phyloP scores from a whole-genome alignment of 92 coral and sea anemone species.

The Muricea muricata region DNA sequence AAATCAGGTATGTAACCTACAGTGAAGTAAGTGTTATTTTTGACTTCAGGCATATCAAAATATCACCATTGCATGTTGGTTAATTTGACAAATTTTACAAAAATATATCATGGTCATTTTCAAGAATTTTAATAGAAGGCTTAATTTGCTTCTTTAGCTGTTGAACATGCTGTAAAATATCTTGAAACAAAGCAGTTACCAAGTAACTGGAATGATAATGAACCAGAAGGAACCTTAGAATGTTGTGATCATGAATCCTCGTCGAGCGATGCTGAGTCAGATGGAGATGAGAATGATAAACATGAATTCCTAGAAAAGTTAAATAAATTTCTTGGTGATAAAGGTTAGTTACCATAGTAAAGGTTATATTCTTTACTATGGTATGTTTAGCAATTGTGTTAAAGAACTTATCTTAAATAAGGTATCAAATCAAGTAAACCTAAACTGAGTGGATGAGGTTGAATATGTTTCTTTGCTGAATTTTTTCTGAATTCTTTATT shows the following conservation, averaged over 20 bases:
- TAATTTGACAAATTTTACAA: too few relatives aligned
- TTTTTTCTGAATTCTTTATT: neutral
- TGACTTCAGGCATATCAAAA: too few relatives aligned
- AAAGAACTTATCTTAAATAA: too few relatives aligned
- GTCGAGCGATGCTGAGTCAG: conserved; percentile 69
- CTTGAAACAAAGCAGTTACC: conserved; percentile 89
- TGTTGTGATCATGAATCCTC: conserved; percentile 34
- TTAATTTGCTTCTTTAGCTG: conserved; percentile 62
- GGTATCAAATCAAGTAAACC: too few relatives aligned
- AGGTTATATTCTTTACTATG: too few relatives aligned
- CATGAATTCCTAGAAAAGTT: conserved; percentile 73
- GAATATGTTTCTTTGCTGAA: too few relatives aligned
- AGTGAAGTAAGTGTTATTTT: too few relatives aligned
- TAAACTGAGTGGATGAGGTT: too few relatives aligned
- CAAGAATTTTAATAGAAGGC: too few relatives aligned
- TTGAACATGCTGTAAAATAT: conserved; percentile 84
- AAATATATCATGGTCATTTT: too few relatives aligned
- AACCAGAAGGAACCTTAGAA: conserved; percentile 9
- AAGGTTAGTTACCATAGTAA: conserved; percentile 66
- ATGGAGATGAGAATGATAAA: conserved; percentile 73
- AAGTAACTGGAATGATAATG: conserved; percentile 75
- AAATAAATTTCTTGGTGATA: conserved; percentile 80
- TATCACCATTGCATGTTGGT: too few relatives aligned
- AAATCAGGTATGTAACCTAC: conserved; percentile 69
- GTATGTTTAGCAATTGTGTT: too few relatives aligned